Conservation (phyloP, 2,797 vertebrate genomes). For the Octomys mimax region DNA sequence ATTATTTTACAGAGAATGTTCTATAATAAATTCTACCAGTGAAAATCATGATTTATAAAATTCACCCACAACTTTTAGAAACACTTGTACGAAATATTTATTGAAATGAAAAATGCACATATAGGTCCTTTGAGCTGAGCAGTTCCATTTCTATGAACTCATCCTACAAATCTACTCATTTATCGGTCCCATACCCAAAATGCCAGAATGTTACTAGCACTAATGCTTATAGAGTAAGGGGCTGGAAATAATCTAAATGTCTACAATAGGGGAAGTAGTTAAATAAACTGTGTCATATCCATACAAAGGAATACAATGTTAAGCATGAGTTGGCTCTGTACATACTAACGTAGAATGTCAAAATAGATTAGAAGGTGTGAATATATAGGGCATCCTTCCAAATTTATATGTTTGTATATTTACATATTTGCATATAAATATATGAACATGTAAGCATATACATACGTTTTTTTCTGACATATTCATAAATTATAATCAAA, state of each 20-base stretch:
- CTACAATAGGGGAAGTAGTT: not conserved
- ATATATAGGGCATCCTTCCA: not conserved
- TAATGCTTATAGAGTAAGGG: not conserved
- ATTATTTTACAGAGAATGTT: conserved; percentile 17
- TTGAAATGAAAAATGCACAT: conserved; percentile 29
- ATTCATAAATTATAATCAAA: conserved; percentile 45
- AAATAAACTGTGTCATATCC: conserved; percentile 20
- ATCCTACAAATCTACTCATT: not conserved
- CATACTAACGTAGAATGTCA: not conserved
- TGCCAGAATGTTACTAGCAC: not conserved
- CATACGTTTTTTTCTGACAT: conserved; percentile 31
- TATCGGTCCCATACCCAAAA: not conserved
- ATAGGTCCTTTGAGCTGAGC: not conserved
- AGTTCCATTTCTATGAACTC: conserved; percentile 33
- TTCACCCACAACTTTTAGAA: conserved; percentile 42
- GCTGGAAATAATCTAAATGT: conserved; percentile 25
- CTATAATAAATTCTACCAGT: conserved; percentile 29
- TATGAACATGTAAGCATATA: not conserved
- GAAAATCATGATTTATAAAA: conserved; percentile 63
- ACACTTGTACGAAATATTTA: conserved; percentile 33
- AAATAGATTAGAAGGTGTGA: conserved; percentile 34
- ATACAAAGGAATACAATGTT: conserved; percentile 17
- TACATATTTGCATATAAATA: not conserved
- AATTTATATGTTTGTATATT: conserved; percentile 18
- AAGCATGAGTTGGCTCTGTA: conserved; percentile 23